Evolutionary conservation across 1,140 invertebrate genomes (phyloP).

Genomic region (Apis laboriosa): DNA sequence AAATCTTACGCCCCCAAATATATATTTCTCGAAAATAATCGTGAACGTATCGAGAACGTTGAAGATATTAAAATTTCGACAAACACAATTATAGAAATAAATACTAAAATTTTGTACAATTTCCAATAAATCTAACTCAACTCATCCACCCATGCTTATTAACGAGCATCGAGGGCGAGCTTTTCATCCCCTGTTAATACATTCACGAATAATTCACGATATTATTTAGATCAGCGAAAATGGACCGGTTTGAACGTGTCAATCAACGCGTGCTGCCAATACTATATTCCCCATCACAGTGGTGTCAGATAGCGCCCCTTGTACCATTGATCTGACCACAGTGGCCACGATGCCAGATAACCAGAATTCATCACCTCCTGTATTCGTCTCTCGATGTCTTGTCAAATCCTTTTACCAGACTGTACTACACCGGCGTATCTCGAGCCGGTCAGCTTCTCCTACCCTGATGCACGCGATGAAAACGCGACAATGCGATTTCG

Average conservation of each 20-base stretch:
- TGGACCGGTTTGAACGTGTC: neutral
- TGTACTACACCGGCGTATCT: neutral
- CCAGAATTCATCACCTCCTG: constrained; percentile 12
- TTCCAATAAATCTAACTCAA: no score
- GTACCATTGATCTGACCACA: neutral
- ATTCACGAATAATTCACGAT: neutral
- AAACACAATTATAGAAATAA: no score
- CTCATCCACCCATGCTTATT: no score
- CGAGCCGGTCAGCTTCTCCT: neutral
- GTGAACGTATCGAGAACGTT: no score
- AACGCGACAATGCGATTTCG: neutral
- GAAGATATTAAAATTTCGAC: no score
- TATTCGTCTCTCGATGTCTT: constrained; percentile 1
- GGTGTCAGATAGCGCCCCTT: neutral
- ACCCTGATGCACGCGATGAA: constrained; percentile 1
- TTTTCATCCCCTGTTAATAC: no score
- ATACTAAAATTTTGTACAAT: no score
- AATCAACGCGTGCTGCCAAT: neutral
- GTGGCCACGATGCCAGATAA: neutral
- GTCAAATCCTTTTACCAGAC: constrained; percentile 22
- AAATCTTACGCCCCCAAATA: no score
- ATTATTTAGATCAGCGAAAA: neutral
- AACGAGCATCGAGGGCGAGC: no score
- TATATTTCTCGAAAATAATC: no score
- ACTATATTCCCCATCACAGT: neutral